Evolutionary conservation across 2,888 invertebrate genomes (phyloP), one percentile per base, ranked within the genome.

Genomic region (Imbricaverruca yamaguchii): DNA sequence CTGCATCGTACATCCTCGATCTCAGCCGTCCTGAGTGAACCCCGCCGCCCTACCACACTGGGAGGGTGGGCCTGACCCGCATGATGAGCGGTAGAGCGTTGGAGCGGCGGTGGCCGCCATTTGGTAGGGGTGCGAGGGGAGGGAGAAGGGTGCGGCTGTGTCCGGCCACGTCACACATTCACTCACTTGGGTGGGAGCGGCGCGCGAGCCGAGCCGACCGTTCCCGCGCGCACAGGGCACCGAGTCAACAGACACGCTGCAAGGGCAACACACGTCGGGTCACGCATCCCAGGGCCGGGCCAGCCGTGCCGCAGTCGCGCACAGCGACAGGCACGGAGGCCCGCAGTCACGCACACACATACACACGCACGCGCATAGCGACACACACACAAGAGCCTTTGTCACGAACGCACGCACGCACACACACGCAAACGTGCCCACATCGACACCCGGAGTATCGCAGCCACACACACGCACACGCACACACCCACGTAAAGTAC

Each of bases 181-280:
- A 61, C 61, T 61, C 61, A 61, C 61, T 61, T 61, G 61, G 15
- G 61, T 61, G 18, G 61, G 61, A 15, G 61, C 61, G 61, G 18
- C 18, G 15, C 8, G 61, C 3, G 15, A 61, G 61, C 18, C 18
- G 7, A 18, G 61, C 61, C 61, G 61, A 18, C 61, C 13, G 61
- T 13, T 18, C 57, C 57, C 15, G 13, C 15, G 39, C 61, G 8
- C 18, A 61, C 61, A 18, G 18, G 18, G 61, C 61, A 18, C 18
- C 61, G 61, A 61, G 18, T 61, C 61, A 61, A 65, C 80, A 78
- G n/a, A 39, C 81, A 82, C 53, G 57, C 65, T 25, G 21, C 15
- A 78, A 56, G 21, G 57, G 57, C n/a, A 56, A 25, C 61, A 61
- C 61, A 61, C 39, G 61, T 61, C 61, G 7, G 57, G 39, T 39